A percentile compares a stretch with the other conserved stretches of the same genome.
These are phyloP conservation scores for Acanthosepion esculentum DNA, from an alignment of 2,888 invertebrate genomes.

Conservation along the genomic window DNA sequence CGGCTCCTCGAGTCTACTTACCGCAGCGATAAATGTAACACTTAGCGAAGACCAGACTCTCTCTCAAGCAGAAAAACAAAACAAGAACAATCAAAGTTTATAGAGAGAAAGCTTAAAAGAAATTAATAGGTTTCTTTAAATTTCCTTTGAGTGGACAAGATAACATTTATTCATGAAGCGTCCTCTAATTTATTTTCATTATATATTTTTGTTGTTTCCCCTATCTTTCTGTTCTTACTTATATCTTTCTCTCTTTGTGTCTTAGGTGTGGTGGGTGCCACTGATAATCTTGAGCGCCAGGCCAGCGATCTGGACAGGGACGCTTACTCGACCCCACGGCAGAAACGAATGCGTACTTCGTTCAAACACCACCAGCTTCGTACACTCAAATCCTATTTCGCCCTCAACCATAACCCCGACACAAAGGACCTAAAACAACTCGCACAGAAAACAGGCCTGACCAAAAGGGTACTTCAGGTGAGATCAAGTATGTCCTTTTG, in stretches of 20 bases:
- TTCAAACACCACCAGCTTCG: constrained; percentile 98
- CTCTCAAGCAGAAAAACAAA: too few relatives aligned
- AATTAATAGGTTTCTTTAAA: too few relatives aligned
- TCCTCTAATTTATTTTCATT: too few relatives aligned
- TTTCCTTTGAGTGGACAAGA: too few relatives aligned
- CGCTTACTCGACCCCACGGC: constrained; percentile 54
- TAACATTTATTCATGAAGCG: too few relatives aligned
- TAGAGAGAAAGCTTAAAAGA: too few relatives aligned
- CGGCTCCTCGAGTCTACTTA: too few relatives aligned
- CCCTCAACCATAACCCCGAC: constrained; percentile 98
- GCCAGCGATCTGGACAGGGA: constrained; percentile 45
- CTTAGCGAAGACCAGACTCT: too few relatives aligned
- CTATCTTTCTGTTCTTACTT: neutral
- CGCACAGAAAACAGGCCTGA: constrained; percentile 97
- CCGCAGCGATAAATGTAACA: too few relatives aligned
- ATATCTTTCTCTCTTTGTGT: neutral
- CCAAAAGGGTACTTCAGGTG: constrained; percentile 97
- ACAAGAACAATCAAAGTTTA: too few relatives aligned
- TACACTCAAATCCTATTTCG: constrained; percentile 98
- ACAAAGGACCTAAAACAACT: constrained; percentile 98
- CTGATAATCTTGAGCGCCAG: constrained; percentile 34
- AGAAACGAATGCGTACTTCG: constrained; percentile 97
- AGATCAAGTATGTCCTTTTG: constrained; percentile 63
- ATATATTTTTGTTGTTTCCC: neutral
- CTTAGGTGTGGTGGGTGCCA: constrained; percentile 40